Base-by-base conservation (phyloP, 1,140 invertebrate species). In the Sesamia nonagrioides region DNA sequence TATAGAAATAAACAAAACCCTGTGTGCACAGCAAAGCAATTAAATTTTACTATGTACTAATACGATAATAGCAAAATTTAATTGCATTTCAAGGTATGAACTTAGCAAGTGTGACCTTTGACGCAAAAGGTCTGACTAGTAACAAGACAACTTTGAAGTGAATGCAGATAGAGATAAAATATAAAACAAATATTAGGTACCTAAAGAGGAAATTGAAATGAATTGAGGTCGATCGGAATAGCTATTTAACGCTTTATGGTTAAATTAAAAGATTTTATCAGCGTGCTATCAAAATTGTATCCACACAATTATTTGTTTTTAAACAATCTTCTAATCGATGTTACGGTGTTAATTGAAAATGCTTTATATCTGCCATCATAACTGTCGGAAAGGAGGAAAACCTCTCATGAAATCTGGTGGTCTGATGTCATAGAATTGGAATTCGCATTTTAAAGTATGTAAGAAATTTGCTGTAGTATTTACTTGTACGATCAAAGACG, bases 71-170 rank as follows among this genome's bases (percentile, higher is more conserved):
- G 61, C 21, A 66, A 66, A 63, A 18, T 9, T 42, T 42, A 42
- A 66, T 18, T 66, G 61, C 37, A 66, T 66, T 66, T 63, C 61
- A 42, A 66, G 37, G 60, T 37, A 63, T 37, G 61, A 2, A 50
- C 21, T 17, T 61, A 21, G 42, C 21, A 21, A 48, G 69, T 33
- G 61, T 79, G 77, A 79, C 79, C 78, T 82, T 69, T 79, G 81
- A 77, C 81, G 48, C 40, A 50, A 37, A 77, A 50, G 37, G 52
- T 17, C 58, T 60, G 58, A 45, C 42, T 45, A 3, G 9, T 61
- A 35, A 6, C 13, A n/a, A 11, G 42, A 48, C 21, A 69, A 21
- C 42, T 71, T 71, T 15, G 50, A 17, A 17, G 13, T 37, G 35
- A 71, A 69, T 5, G 61, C 7, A 42, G 11, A 21, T 66, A 42